phyloP scores from a whole-genome alignment of 2,888 invertebrate genomes.

The Vanessa cardui region DNA sequence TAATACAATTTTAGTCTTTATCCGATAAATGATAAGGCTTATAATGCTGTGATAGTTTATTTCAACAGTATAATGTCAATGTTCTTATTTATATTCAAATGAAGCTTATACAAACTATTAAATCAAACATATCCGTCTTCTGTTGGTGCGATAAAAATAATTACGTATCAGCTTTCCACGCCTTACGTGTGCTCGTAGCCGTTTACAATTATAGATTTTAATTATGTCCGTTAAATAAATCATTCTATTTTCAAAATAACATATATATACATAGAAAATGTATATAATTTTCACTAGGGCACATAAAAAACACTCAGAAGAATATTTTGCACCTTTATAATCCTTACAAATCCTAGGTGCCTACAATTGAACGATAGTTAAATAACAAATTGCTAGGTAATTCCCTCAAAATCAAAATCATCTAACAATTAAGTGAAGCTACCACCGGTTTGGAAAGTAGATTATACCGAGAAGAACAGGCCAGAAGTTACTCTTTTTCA shows the following conservation, averaged over 20 bases:
- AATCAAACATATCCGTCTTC: constrained; percentile 33
- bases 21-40: neutral
- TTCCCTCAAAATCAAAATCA: too few relatives aligned
- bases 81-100: constrained; percentile 39
- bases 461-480: too few relatives aligned
- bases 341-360: too few relatives aligned
- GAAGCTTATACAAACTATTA: constrained; percentile 38
- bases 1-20: constrained; percentile 7
- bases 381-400: too few relatives aligned
- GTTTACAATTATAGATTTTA: constrained; percentile 11
- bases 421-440: too few relatives aligned
- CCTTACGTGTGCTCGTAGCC: neutral
- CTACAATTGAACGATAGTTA: too few relatives aligned
- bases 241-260: neutral
- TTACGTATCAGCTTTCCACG: constrained; percentile 27
- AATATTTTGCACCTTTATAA: too few relatives aligned
- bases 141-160: constrained; percentile 31
- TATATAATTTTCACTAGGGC: too few relatives aligned
- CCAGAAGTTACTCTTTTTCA: too few relatives aligned
- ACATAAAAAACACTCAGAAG: too few relatives aligned
- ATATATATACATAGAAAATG: neutral
- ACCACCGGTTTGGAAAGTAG: too few relatives aligned
- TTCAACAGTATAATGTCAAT: constrained; percentile 18
- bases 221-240: neutral
- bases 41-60: neutral